These are phyloP conservation scores for Camelus dromedarius DNA, from an alignment of 2,113 vertebrate species.

Conservation along the genomic window DNA sequence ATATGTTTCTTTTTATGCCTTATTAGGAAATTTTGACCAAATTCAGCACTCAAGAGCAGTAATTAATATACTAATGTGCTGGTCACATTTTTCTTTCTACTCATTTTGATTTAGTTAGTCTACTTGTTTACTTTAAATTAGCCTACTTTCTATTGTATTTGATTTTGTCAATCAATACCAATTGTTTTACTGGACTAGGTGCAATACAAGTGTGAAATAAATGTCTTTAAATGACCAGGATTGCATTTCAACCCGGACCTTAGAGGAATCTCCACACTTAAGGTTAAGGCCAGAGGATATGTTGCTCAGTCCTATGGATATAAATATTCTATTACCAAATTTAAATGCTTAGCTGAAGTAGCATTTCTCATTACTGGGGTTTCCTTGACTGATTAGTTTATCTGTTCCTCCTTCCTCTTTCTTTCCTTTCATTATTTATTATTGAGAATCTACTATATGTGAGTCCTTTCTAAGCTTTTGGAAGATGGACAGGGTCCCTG, in stretches of 20 bases:
- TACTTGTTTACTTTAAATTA: neutral
- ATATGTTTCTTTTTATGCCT: neutral
- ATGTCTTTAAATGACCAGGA: neutral
- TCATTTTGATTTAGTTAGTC: neutral
- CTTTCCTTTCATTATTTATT: neutral
- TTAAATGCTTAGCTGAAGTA: neutral
- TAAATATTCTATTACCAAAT: neutral
- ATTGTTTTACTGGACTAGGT: neutral
- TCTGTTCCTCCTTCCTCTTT: neutral
- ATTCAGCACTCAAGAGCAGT: neutral
- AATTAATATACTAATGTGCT: neutral
- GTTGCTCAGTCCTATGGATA: neutral
- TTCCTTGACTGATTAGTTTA: neutral
- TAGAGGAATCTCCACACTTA: neutral
- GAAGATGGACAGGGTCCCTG: neutral
- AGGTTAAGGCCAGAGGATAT: neutral
- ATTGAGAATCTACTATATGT: neutral
- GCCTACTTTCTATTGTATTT: neutral
- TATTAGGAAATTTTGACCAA: conserved; percentile 4
- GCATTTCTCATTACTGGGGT: neutral
- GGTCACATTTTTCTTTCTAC: neutral
- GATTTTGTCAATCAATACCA: neutral
- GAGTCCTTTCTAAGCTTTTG: neutral
- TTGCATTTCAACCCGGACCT: neutral
- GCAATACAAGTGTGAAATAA: neutral